Percentiles rank a stretch among this genome's conserved stretches.
phyloP scores from a whole-genome alignment of 2,888 invertebrate species.

The Pachycephus smyrnensis region DNA sequence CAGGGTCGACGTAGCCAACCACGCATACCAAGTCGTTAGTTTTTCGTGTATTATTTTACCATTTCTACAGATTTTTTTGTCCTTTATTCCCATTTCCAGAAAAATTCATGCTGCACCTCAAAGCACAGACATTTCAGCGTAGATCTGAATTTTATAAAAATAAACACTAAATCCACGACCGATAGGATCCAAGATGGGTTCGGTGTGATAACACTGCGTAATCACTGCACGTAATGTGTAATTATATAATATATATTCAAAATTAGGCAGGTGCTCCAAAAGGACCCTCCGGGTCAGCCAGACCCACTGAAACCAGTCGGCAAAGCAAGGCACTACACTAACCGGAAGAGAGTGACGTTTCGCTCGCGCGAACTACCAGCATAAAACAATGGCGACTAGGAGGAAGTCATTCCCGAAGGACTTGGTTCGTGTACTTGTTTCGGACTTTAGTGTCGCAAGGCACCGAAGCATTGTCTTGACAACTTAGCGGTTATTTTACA shows the following conservation, averaged over 20 bases:
- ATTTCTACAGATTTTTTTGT: conserved; percentile 11
- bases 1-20: conserved; percentile 38
- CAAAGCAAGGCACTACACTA: background rate
- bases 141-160: background rate
- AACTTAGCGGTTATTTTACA: conserved; percentile 68
- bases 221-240: background rate
- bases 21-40: conserved; percentile 25
- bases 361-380: conserved; percentile 23
- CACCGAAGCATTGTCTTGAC: conserved; percentile 60
- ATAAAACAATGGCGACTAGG: conserved; percentile 49
- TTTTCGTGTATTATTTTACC: background rate
- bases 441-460: conserved; percentile 30
- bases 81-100: background rate
- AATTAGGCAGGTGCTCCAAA: background rate
- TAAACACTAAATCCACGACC: background rate
- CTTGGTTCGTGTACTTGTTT: conserved; percentile 43
- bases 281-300: background rate
- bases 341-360: conserved; percentile 47
- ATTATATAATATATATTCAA: background rate
- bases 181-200: background rate
- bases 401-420: conserved; percentile 58
- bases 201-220: background rate
- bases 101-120: background rate
- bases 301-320: background rate
- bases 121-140: background rate